A percentile compares a stretch with the other conserved stretches of the same genome.
These are phyloP conservation scores for Xerus inauris DNA, from an alignment of 2,113 vertebrate species.

Conservation along the genomic window DNA sequence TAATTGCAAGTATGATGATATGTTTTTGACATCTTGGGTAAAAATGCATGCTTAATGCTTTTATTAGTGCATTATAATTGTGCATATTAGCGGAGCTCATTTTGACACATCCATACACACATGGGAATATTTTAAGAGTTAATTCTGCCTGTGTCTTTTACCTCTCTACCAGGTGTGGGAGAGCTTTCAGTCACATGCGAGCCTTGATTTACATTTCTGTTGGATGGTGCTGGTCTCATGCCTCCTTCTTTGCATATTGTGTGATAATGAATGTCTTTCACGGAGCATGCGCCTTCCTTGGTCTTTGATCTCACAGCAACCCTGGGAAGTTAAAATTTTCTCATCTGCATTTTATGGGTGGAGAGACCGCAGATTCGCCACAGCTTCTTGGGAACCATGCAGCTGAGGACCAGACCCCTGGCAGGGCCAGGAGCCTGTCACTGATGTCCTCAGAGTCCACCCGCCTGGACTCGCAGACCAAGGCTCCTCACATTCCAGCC, in stretches of 20 bases:
- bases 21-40: not conserved
- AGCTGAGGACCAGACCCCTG: not conserved
- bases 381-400: accelerated
- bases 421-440: accelerated
- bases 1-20: not conserved
- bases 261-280: too few species aligned
- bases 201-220: not conserved
- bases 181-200: not conserved
- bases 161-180: not conserved
- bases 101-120: too few species aligned
- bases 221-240: accelerated
- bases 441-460: not conserved
- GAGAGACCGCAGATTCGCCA: not conserved
- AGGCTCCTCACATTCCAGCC: not conserved
- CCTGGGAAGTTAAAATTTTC: not conserved
- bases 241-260: not conserved
- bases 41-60: not conserved
- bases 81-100: not conserved
- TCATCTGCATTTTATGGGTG: not conserved
- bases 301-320: not conserved
- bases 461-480: not conserved
- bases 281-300: not conserved
- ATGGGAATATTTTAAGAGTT: not conserved
- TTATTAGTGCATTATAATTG: too few species aligned
- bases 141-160: not conserved